Conservation (phyloP, 2,888 invertebrate genomes). For the Andrena hattorfiana region DNA sequence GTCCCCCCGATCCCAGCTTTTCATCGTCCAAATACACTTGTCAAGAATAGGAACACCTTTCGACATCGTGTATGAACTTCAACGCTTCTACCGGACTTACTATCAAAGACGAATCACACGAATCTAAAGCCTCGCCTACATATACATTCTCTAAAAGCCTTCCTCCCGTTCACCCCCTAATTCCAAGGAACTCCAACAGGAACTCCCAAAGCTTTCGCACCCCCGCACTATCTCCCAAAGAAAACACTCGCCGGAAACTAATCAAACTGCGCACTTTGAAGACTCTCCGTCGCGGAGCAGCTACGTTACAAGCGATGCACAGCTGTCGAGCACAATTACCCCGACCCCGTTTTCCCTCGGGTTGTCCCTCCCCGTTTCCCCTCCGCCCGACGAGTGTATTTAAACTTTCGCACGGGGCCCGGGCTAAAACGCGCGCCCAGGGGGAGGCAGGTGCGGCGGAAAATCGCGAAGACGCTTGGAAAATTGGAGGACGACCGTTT, state of each 20-base stretch:
- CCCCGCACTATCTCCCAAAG: too few relatives aligned
- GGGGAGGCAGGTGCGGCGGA: constrained; percentile 11
- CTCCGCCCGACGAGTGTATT: neutral
- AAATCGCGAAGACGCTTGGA: constrained; percentile 1
- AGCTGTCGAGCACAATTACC: neutral
- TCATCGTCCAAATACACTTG: constrained; percentile 53
- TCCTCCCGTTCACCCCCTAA: too few relatives aligned
- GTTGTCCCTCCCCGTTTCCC: neutral
- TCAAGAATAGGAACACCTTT: neutral
- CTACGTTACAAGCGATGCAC: neutral
- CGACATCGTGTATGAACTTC: neutral
- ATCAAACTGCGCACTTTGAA: too few relatives aligned
- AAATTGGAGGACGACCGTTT: neutral
- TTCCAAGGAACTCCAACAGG: too few relatives aligned
- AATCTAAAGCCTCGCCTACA: too few relatives aligned
- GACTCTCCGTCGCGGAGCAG: too few relatives aligned
- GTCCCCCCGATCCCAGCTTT: constrained; percentile 45
- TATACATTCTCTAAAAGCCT: too few relatives aligned
- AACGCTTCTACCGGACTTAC: neutral
- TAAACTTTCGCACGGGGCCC: constrained; percentile 10
- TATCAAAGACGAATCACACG: neutral
- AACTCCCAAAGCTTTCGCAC: too few relatives aligned
- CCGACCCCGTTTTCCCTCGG: neutral
- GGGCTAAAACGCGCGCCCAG: neutral
- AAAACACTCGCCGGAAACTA: too few relatives aligned